Evolutionary conservation across 2,888 invertebrate species (phyloP), one percentile per base, ranked within the genome.

Genomic region (Scrobipalpa atriplicella): DNA sequence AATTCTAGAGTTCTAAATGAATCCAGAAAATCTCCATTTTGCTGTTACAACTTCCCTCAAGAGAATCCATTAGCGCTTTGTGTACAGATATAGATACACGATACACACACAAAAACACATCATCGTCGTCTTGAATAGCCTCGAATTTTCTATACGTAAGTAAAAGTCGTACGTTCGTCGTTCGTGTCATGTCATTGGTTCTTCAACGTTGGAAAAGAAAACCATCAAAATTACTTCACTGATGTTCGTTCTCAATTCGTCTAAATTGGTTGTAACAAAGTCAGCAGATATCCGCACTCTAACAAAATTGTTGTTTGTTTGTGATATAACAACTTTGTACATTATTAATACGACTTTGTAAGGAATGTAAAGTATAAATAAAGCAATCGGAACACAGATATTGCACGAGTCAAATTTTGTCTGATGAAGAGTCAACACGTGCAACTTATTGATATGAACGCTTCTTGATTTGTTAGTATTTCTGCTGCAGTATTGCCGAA

Each of bases 111-210:
- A 16, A 13, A 43, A 13, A 43, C 43, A 18, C 54, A 54, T 21
- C 54, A 18, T 54, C 54, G 21, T 54, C 54, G 54, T 54, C 54
- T 29, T 29, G 56, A 56, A 56, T 56, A 56, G 58, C n/a, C 58
- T 58, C 38, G 58, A 58, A 58, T 58, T 21, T 58, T 58, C 58
- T 58, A 16, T 10, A 10, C 21, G 13, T 21, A 21, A 51, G 19
- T 21, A 52, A 21, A 18, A 8, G 13, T 54, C 54, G 21, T 56
- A 29, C 54, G 7, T 56, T 56, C 5, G 29, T 29, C 5, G 29
- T 5, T 29, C 5, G 29, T 29, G 29, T 29, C 43, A 3, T 43
- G 43, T 43, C 47, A 16, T n/a, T 47, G 16, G 16, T 16, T 47
- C 47, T 47, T 47, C 47, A 8, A 47, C n/a, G 7, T 47, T 47